These are phyloP conservation scores for Panthera leo DNA, from an alignment of 2,113 vertebrate genomes.

Conservation along the genomic window DNA sequence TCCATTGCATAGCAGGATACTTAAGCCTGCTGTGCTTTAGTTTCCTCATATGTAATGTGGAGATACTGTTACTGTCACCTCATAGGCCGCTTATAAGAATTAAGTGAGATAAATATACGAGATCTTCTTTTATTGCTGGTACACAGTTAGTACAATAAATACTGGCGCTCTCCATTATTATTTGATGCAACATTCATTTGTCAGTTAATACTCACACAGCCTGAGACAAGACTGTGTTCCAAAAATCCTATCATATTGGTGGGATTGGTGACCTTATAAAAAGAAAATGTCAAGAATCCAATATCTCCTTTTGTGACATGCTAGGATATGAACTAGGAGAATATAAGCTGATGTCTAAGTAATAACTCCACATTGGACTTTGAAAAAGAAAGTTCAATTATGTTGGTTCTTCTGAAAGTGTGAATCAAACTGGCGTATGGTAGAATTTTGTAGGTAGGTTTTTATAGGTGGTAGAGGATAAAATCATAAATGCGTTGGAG, in stretches of 20 bases:
- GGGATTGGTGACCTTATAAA: constrained; percentile 59
- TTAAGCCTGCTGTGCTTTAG: background rate
- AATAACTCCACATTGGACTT: background rate
- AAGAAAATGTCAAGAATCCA: constrained; percentile 51
- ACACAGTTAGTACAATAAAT: background rate
- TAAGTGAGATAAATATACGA: background rate
- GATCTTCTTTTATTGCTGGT: background rate
- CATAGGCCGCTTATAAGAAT: background rate
- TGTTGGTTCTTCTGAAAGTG: background rate
- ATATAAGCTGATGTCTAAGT: background rate
- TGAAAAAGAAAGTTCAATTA: background rate
- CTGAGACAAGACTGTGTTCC: background rate
- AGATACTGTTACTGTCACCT: background rate
- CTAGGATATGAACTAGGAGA: background rate
- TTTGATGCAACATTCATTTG: constrained; percentile 20
- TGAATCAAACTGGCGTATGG: background rate
- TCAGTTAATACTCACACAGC: background rate
- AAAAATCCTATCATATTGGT: background rate
- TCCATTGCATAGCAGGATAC: too few relatives aligned
- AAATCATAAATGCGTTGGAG: constrained; percentile 20
- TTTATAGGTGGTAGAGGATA: constrained; percentile 18
- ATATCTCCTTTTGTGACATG: background rate
- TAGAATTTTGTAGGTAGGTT: constrained; percentile 11
- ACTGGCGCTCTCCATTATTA: background rate
- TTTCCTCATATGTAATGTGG: background rate